These are phyloP conservation scores for Aphidius ervi DNA, from an alignment of 1,140 invertebrate genomes.

Conservation along the genomic window DNA sequence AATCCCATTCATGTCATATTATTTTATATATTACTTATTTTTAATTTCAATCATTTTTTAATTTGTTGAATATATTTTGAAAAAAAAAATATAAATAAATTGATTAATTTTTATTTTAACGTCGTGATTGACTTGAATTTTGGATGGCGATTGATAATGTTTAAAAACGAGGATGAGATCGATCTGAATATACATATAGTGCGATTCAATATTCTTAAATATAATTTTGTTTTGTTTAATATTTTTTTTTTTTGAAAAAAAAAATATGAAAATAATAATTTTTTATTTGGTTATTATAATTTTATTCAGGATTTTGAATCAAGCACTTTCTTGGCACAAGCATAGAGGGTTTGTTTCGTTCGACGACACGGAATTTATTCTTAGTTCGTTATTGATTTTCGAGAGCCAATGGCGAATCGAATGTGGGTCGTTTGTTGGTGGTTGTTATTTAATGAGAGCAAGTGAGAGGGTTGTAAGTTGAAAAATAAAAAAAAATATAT, in stretches of 20 bases:
- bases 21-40: not conserved
- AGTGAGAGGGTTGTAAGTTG: conserved; percentile 5
- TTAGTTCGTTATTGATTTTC: conserved; percentile 26
- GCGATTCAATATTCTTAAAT: conserved; percentile 2
- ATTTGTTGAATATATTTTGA: conserved; percentile 16
- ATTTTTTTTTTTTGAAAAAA: too few species aligned
- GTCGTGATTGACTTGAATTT: conserved; percentile 13
- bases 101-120: conserved; percentile 5
- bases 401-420: conserved; percentile 24
- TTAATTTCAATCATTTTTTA: conserved; percentile 6
- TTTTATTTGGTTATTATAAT: not conserved
- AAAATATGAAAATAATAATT: too few species aligned
- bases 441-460: conserved; percentile 18
- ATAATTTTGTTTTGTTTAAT: not conserved
- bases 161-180: conserved; percentile 20
- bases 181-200: conserved; percentile 14
- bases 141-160: conserved; percentile 18
- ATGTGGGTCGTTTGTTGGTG: conserved; percentile 23
- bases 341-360: conserved; percentile 18
- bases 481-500: not conserved
- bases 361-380: conserved; percentile 25
- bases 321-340: conserved; percentile 15
- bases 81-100: conserved; percentile 2
- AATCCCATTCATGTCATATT: too few species aligned
- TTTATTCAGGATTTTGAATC: conserved; percentile 12